These are phyloP conservation scores for Luperina nickerlii DNA, from an alignment of 2,888 invertebrate genomes.

Conservation along the genomic window DNA sequence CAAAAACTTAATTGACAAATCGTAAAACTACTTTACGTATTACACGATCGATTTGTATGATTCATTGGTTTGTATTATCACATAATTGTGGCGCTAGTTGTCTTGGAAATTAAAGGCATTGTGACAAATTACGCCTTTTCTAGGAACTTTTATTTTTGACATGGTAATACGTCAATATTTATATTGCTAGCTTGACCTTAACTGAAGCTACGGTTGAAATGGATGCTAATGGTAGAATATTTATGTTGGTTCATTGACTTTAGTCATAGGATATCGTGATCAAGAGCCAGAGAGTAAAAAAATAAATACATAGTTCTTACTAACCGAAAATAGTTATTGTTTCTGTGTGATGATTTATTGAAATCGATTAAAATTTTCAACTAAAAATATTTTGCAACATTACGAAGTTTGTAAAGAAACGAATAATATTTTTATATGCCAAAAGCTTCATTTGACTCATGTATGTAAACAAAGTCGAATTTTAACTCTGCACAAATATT, in stretches of 20 bases:
- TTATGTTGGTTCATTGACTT: background rate
- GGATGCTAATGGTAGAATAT: background rate
- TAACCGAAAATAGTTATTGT: background rate
- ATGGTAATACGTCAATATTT: constrained; percentile 55
- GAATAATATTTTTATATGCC: background rate
- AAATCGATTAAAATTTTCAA: background rate
- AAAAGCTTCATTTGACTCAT: background rate
- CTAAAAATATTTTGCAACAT: constrained; percentile 25
- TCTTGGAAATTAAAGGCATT: background rate
- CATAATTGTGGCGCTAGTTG: constrained; percentile 47
- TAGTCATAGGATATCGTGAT: background rate
- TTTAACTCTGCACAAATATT: background rate
- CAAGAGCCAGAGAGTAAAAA: too few species aligned
- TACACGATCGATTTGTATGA: constrained; percentile 17
- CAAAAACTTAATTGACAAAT: constrained; percentile 56
- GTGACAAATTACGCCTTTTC: constrained; percentile 1
- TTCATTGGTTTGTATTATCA: background rate
- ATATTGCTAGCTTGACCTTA: constrained; percentile 21
- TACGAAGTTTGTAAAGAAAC: background rate
- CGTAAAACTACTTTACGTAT: constrained; percentile 47
- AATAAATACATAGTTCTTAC: too few species aligned
- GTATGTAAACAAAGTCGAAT: too few species aligned
- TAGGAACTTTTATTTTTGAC: constrained; percentile 32
- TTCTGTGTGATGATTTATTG: background rate
- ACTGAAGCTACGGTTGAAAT: constrained; percentile 11